phyloP scores from a whole-genome alignment of 2,113 vertebrate species.

The Phaetusa simplex region DNA sequence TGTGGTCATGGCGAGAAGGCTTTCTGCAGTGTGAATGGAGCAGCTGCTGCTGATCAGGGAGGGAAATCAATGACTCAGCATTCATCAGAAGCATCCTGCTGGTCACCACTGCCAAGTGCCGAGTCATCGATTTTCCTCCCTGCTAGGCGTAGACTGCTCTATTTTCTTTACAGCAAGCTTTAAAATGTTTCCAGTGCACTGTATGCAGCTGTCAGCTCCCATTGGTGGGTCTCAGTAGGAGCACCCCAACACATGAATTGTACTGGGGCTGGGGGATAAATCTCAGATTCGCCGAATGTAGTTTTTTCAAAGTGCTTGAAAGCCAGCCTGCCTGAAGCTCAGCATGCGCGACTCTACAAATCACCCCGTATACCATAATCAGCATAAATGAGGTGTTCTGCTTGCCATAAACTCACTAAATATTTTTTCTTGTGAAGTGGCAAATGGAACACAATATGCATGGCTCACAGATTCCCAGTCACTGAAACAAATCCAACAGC shows the following conservation, averaged over 20 bases:
- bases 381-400: conserved; percentile 27
- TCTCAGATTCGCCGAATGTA: not conserved
- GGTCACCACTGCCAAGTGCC: conserved; percentile 68
- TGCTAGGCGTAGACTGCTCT: conserved; percentile 53
- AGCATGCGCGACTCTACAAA: not conserved
- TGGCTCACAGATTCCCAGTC: conserved; percentile 22
- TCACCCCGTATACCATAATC: not conserved
- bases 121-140: conserved; percentile 69
- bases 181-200: conserved; percentile 18
- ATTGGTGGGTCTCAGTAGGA: conserved; percentile 13
- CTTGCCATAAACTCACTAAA: conserved; percentile 35
- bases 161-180: conserved; percentile 54
- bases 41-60: conserved; percentile 52
- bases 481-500: conserved; percentile 47
- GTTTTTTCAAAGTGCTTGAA: not conserved
- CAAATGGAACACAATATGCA: conserved; percentile 29
- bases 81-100: conserved; percentile 62
- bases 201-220: conserved; percentile 25
- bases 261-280: not conserved
- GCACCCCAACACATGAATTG: conserved; percentile 10
- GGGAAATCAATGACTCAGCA: conserved; percentile 70
- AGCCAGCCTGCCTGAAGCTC: not conserved
- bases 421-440: conserved; percentile 27
- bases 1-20: not conserved
- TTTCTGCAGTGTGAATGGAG: conserved; percentile 52